Evolutionary conservation across 2,797 vertebrate species (phyloP), one percentile per base, ranked within the genome.

Genomic region (Gymnothorax reevesii): DNA sequence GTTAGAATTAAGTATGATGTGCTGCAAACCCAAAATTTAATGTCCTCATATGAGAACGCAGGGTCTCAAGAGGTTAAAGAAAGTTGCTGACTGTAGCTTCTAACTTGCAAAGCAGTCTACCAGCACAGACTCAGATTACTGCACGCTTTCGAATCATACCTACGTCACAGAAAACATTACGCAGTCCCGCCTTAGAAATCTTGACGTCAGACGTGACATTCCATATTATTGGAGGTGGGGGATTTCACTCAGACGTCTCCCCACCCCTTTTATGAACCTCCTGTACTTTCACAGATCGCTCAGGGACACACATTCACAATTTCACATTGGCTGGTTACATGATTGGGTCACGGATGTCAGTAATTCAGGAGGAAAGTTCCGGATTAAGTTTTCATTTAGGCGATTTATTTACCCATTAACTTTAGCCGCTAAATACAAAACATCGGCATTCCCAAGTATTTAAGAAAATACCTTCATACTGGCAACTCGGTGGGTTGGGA

Each of bases 131-230:
- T 4, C 7, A 7, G 52, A 9, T 52, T 15, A 22, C 15, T 42
- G 33, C 1, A n/a, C 57, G 54, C 73, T 66, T 80, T 60, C 20
- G 60, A 86, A 62, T 90, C 85, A 73, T 25, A 64, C 5, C 15
- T 42, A 86, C 88, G 88, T 94, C 92, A 93, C 86, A 89, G 91
- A 91, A 90, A 90, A 73, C 85, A 66, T 83, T 17, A 17, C 42
- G 85, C 59, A 88, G 8, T 88, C 84, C 85, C 92, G 84, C 92
- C 91, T 85, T 69, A 3, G 0, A 5, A 0, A 55, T 8, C 10
- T 27, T 83, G 87, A 90, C 86, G 88, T 62, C 0, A 4, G 0
- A 1, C 57, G 49, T 1, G 13, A n/a, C 52, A 25, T 86, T 86
- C 84, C 66, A 15, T 82, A 90, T 27, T 71, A 93, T 92, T 92